phyloP scores from a whole-genome alignment of 1,140 invertebrate genomes.

The Euura lappo region DNA sequence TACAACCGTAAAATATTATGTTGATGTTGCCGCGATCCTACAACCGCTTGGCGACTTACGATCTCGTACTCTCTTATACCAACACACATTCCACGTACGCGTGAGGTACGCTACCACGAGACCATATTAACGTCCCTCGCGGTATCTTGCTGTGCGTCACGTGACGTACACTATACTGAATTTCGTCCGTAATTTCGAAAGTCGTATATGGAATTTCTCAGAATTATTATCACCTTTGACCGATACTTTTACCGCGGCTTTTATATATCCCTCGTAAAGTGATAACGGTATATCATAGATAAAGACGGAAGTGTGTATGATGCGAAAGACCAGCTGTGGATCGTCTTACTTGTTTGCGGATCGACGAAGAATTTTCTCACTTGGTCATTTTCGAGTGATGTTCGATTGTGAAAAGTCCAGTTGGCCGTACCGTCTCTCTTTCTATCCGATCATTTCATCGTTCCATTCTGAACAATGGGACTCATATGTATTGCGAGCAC shows the following conservation, averaged over 20 bases:
- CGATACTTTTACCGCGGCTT: neutral
- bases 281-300: conserved; percentile 1
- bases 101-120: too few species aligned
- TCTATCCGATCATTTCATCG: neutral
- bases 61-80: neutral
- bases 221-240: neutral
- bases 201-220: too few species aligned
- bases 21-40: conserved; percentile 3
- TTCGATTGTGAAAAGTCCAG: neutral
- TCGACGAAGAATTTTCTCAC: neutral
- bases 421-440: neutral
- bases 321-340: neutral
- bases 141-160: neutral
- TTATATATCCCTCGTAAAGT: neutral
- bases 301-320: neutral
- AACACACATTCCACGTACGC: neutral
- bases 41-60: neutral
- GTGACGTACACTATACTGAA: too few species aligned
- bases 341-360: neutral
- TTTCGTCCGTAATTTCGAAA: too few species aligned
- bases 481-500: conserved; percentile 6
- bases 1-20: conserved; percentile 4
- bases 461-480: conserved; percentile 1
- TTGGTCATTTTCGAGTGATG: neutral
- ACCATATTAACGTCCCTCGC: neutral